Percentiles rank a stretch among this genome's conserved stretches.
Evolutionary conservation across 1,140 invertebrate species (phyloP).

Genomic region (Mycetomoellerius zeteki): DNA sequence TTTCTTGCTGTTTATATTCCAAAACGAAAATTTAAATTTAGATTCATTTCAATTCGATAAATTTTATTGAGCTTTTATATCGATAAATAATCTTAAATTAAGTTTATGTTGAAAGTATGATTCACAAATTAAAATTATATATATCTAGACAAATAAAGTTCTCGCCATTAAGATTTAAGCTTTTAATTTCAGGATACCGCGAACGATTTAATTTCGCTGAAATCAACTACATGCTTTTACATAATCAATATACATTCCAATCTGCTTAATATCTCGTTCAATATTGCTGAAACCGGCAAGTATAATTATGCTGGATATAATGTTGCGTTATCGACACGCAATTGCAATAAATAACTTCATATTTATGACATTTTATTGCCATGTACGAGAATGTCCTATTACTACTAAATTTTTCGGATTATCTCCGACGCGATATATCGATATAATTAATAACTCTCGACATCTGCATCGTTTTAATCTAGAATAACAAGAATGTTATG

Average conservation of each 20-base stretch:
- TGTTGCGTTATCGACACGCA: slow-evolving; percentile 24
- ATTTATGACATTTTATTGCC: slow-evolving; percentile 25
- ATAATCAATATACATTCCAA: slow-evolving; percentile 16
- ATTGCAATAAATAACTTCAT: slow-evolving; percentile 44
- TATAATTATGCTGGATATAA: slow-evolving; percentile 28
- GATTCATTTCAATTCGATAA: slow-evolving; percentile 25
- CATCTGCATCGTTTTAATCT: not conserved
- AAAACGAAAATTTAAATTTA: not conserved
- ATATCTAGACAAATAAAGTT: not conserved
- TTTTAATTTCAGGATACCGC: slow-evolving; percentile 26
- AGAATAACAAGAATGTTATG: not conserved
- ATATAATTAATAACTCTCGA: slow-evolving; percentile 32
- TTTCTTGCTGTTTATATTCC: not conserved
- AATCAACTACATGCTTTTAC: slow-evolving; percentile 1
- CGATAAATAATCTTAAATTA: slow-evolving; percentile 38
- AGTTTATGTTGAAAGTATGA: slow-evolving; percentile 6
- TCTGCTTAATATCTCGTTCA: slow-evolving; percentile 23
- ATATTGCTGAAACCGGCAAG: not conserved
- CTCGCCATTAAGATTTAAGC: slow-evolving; percentile 1
- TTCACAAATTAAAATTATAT: slow-evolving; percentile 10
- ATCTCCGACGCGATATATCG: not conserved
- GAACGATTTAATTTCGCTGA: slow-evolving; percentile 2
- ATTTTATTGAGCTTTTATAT: not conserved
- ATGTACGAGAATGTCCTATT: not conserved
- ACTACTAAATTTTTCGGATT: slow-evolving; percentile 9